These are phyloP conservation scores for Tryphoninae sp. DNA, from an alignment of 2,888 invertebrate genomes.

Conservation along the genomic window DNA sequence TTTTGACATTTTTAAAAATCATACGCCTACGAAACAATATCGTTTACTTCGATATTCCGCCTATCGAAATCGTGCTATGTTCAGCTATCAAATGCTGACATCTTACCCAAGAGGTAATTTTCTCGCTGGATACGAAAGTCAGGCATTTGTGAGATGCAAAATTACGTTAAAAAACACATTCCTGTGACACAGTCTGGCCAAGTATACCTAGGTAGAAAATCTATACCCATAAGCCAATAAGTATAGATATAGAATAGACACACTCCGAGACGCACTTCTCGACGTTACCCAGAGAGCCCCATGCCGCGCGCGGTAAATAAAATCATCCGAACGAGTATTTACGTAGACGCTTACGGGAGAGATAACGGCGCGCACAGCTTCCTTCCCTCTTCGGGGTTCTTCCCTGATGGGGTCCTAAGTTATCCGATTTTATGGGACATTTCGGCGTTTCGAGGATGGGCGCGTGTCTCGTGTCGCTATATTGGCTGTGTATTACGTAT, in stretches of 20 bases:
- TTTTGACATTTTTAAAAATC: neutral
- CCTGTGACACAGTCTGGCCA: neutral
- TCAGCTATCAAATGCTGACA: neutral
- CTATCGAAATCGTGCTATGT: too few relatives aligned
- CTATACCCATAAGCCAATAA: constrained; percentile 5
- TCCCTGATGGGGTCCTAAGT: constrained; percentile 70
- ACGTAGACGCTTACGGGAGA: constrained; percentile 68
- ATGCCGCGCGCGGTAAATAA: constrained; percentile 70
- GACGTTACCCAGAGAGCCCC: constrained; percentile 43
- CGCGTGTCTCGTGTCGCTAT: constrained; percentile 60
- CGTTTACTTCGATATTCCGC: too few relatives aligned
- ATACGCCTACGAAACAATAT: neutral
- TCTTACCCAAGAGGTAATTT: constrained; percentile 30
- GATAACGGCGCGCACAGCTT: constrained; percentile 66
- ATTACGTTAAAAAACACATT: constrained; percentile 19
- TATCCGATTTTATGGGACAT: constrained; percentile 70
- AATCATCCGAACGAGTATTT: constrained; percentile 74
- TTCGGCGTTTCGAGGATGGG: constrained; percentile 65
- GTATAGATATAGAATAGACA: constrained; percentile 37
- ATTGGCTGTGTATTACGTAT: constrained; percentile 48
- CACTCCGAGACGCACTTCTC: constrained; percentile 46
- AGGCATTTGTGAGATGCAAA: constrained; percentile 15
- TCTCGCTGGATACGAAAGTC: constrained; percentile 8
- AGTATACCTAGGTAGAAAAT: constrained; percentile 21
- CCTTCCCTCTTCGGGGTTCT: constrained; percentile 64